Evolutionary conservation across 2,888 invertebrate species (phyloP), one percentile per base, ranked within the genome.

Genomic region (Molanna angustata): DNA sequence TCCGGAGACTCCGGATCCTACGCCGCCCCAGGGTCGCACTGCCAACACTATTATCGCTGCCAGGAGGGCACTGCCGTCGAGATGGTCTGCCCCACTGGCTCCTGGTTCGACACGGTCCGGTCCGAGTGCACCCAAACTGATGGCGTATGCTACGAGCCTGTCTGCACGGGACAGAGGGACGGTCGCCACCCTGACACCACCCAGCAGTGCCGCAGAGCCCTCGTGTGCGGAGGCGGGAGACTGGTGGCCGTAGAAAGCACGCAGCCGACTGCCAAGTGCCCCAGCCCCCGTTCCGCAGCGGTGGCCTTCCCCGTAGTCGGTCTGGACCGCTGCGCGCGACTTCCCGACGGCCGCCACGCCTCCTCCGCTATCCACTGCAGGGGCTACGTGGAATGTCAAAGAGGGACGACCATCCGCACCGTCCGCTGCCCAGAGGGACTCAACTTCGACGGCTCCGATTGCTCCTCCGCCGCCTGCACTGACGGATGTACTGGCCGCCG

Each of bases 41-140:
- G 83, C 63, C 72, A 74, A 2, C 74, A 74, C 52, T 83, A 80
- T 66, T 82, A 82, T 66, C 74, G 76, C 60, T 83, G 82, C 64
- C 69, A 72, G 41, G 73, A 74, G 61, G 77, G 77, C 33, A 67
- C 70, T 7, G 73, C 73, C 27, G 63, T 69, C 7, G 75, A 79
- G 52, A 73, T 72, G 60, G 67, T 72, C 33, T 82, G 82, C 63
- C 76, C 78, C 1, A 66, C 72, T 27, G 79, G 77, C 16, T 72
- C 79, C 4, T 76, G 78, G 72, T 82, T 81, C 65, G 78, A 80
- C 63, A 71, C 74, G 45, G 74, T 73, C 54, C 70, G 71, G 7
- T 79, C 80, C 63, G 76, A 74, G 18, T 79, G 79, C 64, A 73
- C 73, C 16, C 71, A 75, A 56, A 74, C 75, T 39, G 74, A 78